Conservation (phyloP, 2,113 vertebrate genomes). For the Elephantulus edwardii region DNA sequence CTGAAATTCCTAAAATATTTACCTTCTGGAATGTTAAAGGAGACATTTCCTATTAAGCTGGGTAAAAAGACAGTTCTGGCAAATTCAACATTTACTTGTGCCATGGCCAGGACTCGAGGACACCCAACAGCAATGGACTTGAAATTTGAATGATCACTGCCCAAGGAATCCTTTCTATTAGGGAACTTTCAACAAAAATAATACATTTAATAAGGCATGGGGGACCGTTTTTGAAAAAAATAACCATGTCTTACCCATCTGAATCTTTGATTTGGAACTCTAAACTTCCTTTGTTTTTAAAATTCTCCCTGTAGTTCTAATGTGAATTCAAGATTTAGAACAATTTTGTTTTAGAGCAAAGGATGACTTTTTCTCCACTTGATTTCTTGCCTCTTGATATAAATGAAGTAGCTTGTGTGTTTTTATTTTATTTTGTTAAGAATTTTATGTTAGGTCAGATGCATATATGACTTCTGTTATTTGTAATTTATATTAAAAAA, state of each 20-base stretch:
- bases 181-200: background rate
- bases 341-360: background rate
- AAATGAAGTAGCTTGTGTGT: slow-evolving; percentile 6
- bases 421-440: background rate
- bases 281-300: slow-evolving; percentile 30
- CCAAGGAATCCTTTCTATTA: slow-evolving; percentile 16
- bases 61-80: no score
- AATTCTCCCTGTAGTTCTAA: background rate
- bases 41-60: no score
- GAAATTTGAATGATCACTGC: slow-evolving; percentile 5
- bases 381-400: background rate
- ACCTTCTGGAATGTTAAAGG: no score
- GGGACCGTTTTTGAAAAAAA: slow-evolving; percentile 26
- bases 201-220: background rate
- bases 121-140: background rate
- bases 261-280: background rate
- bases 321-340: slow-evolving; percentile 6
- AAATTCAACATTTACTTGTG: no score
- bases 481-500: slow-evolving; percentile 44
- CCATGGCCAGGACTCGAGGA: no score
- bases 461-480: slow-evolving; percentile 15
- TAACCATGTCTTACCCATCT: background rate
- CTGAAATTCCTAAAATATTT: no score
- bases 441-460: slow-evolving; percentile 26
- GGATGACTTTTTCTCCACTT: background rate